A percentile compares a stretch with the other conserved stretches of the same genome.
These are phyloP conservation scores for Apocrypta bakeri DNA, from an alignment of 1,140 invertebrate genomes.

Conservation along the genomic window DNA sequence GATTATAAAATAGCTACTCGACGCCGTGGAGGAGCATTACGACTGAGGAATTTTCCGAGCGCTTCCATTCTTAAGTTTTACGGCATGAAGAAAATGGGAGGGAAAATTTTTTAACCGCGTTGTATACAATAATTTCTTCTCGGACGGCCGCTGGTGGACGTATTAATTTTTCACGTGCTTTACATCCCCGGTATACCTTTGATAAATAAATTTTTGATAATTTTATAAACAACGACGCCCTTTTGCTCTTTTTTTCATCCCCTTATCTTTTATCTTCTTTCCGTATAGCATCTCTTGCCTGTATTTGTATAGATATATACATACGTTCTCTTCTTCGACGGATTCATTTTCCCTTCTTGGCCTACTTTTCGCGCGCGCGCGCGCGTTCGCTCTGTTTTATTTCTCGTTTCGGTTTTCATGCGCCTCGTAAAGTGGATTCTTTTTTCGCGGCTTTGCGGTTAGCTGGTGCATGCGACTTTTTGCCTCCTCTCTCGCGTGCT, in stretches of 20 bases:
- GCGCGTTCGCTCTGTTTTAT: conserved; percentile 9
- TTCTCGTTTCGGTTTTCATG: conserved; percentile 39
- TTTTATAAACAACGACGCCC: neutral
- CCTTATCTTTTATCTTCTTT: conserved; percentile 12
- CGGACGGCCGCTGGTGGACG: too few species aligned
- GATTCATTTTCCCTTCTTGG: conserved; percentile 39
- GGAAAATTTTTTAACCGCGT: neutral
- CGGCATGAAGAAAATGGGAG: neutral
- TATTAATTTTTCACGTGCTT: neutral
- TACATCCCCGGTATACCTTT: too few species aligned
- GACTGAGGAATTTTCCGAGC: neutral
- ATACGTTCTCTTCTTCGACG: neutral
- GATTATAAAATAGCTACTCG: too few species aligned
- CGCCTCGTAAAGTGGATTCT: conserved; percentile 42
- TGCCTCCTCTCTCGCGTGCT: neutral
- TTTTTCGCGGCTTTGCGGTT: conserved; percentile 34
- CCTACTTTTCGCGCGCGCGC: conserved; percentile 12
- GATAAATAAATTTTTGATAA: neutral
- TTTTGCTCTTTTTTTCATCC: too few species aligned
- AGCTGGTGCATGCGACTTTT: conserved; percentile 18
- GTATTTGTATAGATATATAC: conserved; percentile 5
- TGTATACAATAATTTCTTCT: neutral
- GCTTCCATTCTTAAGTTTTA: neutral
- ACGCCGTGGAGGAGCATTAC: neutral
- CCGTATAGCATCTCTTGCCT: conserved; percentile 17